phyloP scores from a whole-genome alignment of 2,113 vertebrate genomes.

The Sciurus niger region DNA sequence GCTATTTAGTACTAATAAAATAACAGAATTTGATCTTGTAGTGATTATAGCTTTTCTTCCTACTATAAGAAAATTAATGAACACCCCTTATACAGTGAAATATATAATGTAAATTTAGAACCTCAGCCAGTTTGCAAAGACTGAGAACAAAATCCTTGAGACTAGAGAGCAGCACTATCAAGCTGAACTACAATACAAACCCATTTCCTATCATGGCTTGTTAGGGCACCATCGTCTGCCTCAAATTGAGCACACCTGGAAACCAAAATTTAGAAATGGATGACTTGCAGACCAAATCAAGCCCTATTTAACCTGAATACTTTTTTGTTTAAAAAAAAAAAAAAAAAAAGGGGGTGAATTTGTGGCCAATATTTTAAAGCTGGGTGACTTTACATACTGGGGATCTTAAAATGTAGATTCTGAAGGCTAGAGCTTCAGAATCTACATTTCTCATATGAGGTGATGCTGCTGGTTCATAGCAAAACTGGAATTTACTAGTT shows the following conservation, averaged over 20 bases:
- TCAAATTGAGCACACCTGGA: not conserved
- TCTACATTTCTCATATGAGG: not conserved
- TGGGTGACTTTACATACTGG: slow-evolving; percentile 4
- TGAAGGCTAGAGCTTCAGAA: not conserved
- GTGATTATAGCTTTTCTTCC: slow-evolving; percentile 30
- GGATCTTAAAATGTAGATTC: not conserved
- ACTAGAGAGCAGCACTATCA: not conserved
- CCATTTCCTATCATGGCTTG: not conserved
- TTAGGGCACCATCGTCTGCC: not conserved
- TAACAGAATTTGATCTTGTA: slow-evolving; percentile 29
- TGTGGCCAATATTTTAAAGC: slow-evolving; percentile 18
- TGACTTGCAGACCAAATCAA: slow-evolving; percentile 17
- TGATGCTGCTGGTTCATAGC: not conserved
- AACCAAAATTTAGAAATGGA: slow-evolving; percentile 30
- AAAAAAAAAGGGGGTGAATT: not conserved
- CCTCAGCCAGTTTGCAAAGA: not conserved
- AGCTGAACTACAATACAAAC: slow-evolving; percentile 31
- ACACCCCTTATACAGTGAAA: slow-evolving; percentile 20
- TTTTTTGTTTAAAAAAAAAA: no score
- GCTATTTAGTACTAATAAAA: not conserved
- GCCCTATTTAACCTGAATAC: not conserved
- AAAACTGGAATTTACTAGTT: not conserved
- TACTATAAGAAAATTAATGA: slow-evolving; percentile 10
- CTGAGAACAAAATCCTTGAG: not conserved
- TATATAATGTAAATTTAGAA: slow-evolving; percentile 41